Percentiles rank a stretch among this genome's conserved stretches.
Evolutionary conservation across 2,888 invertebrate species (phyloP).

Genomic region (Drosophila setosimentum): DNA sequence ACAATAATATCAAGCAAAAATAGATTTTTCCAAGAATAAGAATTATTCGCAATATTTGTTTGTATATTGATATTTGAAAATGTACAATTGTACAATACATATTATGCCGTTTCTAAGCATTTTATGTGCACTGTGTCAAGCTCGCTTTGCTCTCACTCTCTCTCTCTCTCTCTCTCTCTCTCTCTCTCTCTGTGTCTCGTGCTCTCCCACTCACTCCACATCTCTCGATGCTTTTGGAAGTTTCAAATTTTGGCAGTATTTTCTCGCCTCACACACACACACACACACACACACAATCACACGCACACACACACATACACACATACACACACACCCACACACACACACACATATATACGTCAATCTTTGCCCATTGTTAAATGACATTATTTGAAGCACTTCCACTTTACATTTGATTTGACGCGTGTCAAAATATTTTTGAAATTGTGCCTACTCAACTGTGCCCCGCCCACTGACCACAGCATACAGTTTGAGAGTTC

Average conservation of each 20-base stretch:
- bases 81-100: background rate
- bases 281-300: slow-evolving; percentile 13
- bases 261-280: slow-evolving; percentile 15
- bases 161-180: background rate
- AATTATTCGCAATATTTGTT: background rate
- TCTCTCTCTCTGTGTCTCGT: background rate
- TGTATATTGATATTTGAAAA: background rate
- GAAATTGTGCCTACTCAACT: slow-evolving; percentile 37
- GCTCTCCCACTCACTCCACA: slow-evolving; percentile 4
- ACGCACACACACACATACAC: slow-evolving; percentile 1
- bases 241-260: slow-evolving; percentile 51
- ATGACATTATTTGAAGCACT: slow-evolving; percentile 74
- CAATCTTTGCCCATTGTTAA: slow-evolving; percentile 59
- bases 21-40: background rate
- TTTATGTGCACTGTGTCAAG: slow-evolving; percentile 28
- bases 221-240: slow-evolving; percentile 50
- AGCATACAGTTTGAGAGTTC: background rate
- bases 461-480: slow-evolving; percentile 16
- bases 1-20: too few relatives aligned
- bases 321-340: background rate
- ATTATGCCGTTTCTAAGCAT: slow-evolving; percentile 16
- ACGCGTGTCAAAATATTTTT: slow-evolving; percentile 68
- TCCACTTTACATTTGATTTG: slow-evolving; percentile 62
- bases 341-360: slow-evolving; percentile 6
- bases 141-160: slow-evolving; percentile 11